These are phyloP conservation scores for Monoplex corrugatus DNA, from an alignment of 2,888 invertebrate species.

Conservation along the genomic window DNA sequence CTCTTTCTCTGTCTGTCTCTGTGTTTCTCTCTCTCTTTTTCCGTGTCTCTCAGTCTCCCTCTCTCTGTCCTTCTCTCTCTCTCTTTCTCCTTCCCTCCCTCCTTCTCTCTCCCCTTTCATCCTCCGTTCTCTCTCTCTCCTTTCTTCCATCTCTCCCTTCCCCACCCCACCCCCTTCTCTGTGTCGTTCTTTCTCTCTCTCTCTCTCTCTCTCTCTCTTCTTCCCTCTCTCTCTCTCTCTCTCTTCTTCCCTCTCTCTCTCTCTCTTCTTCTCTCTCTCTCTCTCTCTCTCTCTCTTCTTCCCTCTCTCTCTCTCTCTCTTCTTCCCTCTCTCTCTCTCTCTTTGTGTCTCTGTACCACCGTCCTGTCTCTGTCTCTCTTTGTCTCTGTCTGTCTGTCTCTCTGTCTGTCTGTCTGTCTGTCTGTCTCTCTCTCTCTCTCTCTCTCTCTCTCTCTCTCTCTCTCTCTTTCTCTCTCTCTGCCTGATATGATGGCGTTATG, in stretches of 20 bases:
- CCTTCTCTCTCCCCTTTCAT: no score
- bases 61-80: not conserved
- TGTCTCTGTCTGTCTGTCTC: not conserved
- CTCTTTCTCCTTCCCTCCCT: not conserved
- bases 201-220: not conserved
- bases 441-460: slow-evolving; percentile 1
- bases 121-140: no score
- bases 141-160: not conserved
- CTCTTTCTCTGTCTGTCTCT: not conserved
- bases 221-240: not conserved
- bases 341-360: not conserved
- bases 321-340: not conserved
- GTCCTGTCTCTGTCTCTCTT: not conserved
- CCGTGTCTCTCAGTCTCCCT: no score
- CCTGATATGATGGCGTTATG: no score
- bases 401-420: not conserved
- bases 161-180: not conserved
- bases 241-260: not conserved
- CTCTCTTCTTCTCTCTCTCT: not conserved
- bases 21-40: no score
- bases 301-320: not conserved
- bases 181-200: not conserved
- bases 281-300: not conserved
- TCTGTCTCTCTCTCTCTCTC: not conserved
- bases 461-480: not conserved